Evolutionary conservation across 1,140 invertebrate species (phyloP), one percentile per base, ranked within the genome.

Genomic region (Limonius californicus): DNA sequence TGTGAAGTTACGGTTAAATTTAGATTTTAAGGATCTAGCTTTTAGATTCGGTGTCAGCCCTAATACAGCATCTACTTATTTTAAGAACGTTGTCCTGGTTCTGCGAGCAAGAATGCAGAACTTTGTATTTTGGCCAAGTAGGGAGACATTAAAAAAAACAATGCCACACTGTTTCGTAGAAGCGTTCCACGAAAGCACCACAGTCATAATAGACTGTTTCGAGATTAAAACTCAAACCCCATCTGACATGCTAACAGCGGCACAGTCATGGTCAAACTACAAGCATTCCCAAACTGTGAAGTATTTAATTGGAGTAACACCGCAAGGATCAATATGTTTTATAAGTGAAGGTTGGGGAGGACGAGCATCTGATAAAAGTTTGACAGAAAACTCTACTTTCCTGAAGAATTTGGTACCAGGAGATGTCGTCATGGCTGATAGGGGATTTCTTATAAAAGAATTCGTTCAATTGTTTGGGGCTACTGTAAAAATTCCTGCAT

Each of bases 161-260:
- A 45, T 62, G 11, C 61, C 61, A 4, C 3, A 1, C 19, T 62
- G 61, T 21, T 62, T 62, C 15, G 57, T 57, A 57, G 58, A 61
- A 56, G 23, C 27, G 42, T 64, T 64, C 56, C 58, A 35, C 2
- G 15, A 55, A 42, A 62, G 32, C 27, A 27, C 45, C 54, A 39
- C 23, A 20, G 47, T 64, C 0, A 64, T 64, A 19, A 64, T 64
- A 19, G 62, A 64, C 15, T 64, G 62, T 21, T 64, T 64, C 27
- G 57, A 64, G 23, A 39, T 60, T 16, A 54, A 19, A 23, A 64
- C 32, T 32, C 45, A 64, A 59, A 27, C 3, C 3, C 23, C 23
- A 4, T 3, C 23, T 4, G 23, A 27, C 9, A 27, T 27, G 23
- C 50, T 6, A 45, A 18, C 42, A 4, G 35, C 15, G 61, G 42